Evolutionary conservation across 2,113 vertebrate genomes (phyloP).

Genomic region (Silurus glanis): DNA sequence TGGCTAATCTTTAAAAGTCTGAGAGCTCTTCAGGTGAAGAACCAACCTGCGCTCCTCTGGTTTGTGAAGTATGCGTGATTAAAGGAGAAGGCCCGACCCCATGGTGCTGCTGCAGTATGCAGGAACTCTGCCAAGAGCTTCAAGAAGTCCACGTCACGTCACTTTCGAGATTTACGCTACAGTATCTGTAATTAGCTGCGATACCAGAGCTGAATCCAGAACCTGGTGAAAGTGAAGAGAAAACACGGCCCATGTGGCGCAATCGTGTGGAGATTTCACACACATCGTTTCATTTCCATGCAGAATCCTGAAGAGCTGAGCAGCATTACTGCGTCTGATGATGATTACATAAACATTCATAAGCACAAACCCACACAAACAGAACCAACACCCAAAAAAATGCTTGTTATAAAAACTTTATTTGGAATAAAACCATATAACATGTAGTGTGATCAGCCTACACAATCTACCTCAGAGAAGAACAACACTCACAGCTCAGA

Average conservation of each 20-base stretch:
- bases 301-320: neutral
- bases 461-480: conserved; percentile 79
- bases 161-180: neutral
- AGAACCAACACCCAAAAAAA: neutral
- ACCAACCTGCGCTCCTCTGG: neutral
- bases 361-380: neutral
- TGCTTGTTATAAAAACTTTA: conserved; percentile 77
- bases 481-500: conserved; percentile 71
- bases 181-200: neutral
- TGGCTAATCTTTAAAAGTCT: neutral
- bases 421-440: conserved; percentile 85
- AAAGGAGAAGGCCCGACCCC: conserved; percentile 15
- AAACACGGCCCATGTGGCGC: neutral
- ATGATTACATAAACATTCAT: conserved; percentile 23
- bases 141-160: conserved; percentile 14
- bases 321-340: neutral
- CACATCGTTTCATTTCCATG: neutral
- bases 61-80: conserved; percentile 58
- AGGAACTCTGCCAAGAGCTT: neutral
- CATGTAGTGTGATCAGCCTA: conserved; percentile 79
- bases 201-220: neutral
- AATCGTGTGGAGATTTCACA: neutral
- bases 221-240: neutral
- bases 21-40: neutral
- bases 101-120: conserved; percentile 5